These are phyloP conservation scores for Brachionus asplanchnoidis DNA, from an alignment of 1,140 invertebrate genomes.

Conservation along the genomic window DNA sequence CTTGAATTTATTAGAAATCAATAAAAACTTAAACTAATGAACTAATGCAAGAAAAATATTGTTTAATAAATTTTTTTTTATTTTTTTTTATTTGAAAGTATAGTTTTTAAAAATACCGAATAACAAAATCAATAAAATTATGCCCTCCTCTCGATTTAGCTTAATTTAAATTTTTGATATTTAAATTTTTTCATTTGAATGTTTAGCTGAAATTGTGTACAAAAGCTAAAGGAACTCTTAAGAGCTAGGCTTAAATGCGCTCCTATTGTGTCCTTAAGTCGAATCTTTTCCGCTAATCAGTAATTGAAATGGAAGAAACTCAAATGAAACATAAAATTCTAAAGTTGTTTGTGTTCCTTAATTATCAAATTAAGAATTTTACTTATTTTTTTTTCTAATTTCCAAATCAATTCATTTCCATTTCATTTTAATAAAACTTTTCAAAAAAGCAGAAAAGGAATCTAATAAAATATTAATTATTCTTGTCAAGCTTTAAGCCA, in stretches of 20 bases:
- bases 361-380: slow-evolving; percentile 2
- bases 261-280: background rate
- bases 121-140: slow-evolving; percentile 30
- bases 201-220: background rate
- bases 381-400: background rate
- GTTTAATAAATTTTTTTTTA: background rate
- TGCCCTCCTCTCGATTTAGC: background rate
- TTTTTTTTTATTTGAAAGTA: background rate
- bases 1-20: slow-evolving; percentile 6
- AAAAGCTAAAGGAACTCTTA: background rate
- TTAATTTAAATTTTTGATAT: background rate
- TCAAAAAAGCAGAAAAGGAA: background rate
- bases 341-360: background rate
- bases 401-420: slow-evolving; percentile 16
- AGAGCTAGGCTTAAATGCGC: background rate
- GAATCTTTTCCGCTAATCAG: background rate
- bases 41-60: background rate
- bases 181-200: background rate
- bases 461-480: slow-evolving; percentile 26
- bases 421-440: slow-evolving; percentile 3
- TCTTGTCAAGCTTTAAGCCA: slow-evolving; percentile 33
- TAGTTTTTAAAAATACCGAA: background rate
- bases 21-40: slow-evolving; percentile 1
- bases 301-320: background rate
- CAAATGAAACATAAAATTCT: background rate